A percentile compares a stretch with the other conserved stretches of the same genome.
Evolutionary conservation across 2,113 vertebrate species (phyloP).

Genomic region (Laterallus jamaicensis): DNA sequence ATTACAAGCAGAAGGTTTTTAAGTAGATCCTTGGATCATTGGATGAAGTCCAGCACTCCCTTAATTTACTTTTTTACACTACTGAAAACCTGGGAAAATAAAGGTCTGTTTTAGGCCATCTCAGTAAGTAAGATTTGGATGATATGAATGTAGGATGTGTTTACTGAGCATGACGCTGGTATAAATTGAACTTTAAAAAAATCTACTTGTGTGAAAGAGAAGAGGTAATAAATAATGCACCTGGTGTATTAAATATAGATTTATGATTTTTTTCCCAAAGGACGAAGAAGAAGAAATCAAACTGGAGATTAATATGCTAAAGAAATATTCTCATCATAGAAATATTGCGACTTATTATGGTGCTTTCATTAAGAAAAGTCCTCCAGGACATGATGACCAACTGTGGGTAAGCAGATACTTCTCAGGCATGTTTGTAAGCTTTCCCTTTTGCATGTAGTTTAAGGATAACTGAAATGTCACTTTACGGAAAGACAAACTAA

Average conservation of each 20-base stretch:
- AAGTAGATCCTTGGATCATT: not conserved
- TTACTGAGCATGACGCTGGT: not conserved
- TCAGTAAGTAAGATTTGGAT: not conserved
- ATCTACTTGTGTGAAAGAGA: not conserved
- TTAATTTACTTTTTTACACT: not conserved
- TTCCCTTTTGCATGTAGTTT: not conserved
- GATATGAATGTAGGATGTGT: not conserved
- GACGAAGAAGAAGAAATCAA: constrained; percentile 99
- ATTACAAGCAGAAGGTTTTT: not conserved
- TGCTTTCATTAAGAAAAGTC: constrained; percentile 99
- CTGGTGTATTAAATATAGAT: not conserved
- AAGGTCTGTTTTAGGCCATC: not conserved
- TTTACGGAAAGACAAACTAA: not conserved
- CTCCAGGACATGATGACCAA: constrained; percentile 96
- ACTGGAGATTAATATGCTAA: constrained; percentile 99
- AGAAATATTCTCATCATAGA: constrained; percentile 98
- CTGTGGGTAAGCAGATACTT: constrained; percentile 86
- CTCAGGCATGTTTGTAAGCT: not conserved
- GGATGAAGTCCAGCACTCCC: not conserved
- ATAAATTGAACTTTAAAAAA: not conserved
- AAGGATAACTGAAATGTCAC: not conserved
- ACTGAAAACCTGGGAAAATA: not conserved
- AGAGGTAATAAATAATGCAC: not conserved
- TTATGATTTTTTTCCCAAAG: constrained; percentile 62
- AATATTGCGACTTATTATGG: constrained; percentile 99